phyloP scores from a whole-genome alignment of 2,113 vertebrate genomes.

The Nannobrachium achirus region DNA sequence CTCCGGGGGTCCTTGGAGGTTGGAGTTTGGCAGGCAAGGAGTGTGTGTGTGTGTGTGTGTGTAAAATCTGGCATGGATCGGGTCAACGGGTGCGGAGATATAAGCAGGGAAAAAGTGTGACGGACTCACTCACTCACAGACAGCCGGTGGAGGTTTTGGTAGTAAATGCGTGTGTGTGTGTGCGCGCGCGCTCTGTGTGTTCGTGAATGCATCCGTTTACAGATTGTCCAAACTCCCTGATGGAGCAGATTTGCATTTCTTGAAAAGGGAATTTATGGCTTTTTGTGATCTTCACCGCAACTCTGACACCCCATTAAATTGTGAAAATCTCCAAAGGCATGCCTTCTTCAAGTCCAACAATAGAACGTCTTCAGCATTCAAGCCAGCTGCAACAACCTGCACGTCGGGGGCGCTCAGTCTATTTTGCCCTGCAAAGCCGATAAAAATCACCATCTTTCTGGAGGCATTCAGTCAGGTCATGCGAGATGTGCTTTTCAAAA shows the following conservation, averaged over 20 bases:
- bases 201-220: conserved; percentile 7
- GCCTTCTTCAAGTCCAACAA: conserved; percentile 15
- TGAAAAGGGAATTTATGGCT: conserved; percentile 29
- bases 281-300: conserved; percentile 31
- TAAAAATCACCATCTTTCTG: conserved; percentile 41
- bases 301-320: conserved; percentile 54
- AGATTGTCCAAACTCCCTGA: conserved; percentile 1
- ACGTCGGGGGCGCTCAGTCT: neutral
- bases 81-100: no score
- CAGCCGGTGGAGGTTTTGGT: no score
- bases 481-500: conserved; percentile 16
- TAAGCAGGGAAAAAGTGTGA: no score
- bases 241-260: conserved; percentile 38
- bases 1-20: no score
- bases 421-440: conserved; percentile 28
- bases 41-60: no score
- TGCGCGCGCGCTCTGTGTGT: neutral
- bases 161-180: conserved; percentile 13
- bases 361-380: conserved; percentile 26
- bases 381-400: no score
- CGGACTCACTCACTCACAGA: no score
- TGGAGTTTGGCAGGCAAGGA: no score
- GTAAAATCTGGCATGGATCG: no score
- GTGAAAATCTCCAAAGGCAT: conserved; percentile 34
- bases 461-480: conserved; percentile 29